A percentile compares a stretch with the other conserved stretches of the same genome.
Evolutionary conservation across 2,797 vertebrate species (phyloP).

Genomic region (Fistularia tabacaria): DNA sequence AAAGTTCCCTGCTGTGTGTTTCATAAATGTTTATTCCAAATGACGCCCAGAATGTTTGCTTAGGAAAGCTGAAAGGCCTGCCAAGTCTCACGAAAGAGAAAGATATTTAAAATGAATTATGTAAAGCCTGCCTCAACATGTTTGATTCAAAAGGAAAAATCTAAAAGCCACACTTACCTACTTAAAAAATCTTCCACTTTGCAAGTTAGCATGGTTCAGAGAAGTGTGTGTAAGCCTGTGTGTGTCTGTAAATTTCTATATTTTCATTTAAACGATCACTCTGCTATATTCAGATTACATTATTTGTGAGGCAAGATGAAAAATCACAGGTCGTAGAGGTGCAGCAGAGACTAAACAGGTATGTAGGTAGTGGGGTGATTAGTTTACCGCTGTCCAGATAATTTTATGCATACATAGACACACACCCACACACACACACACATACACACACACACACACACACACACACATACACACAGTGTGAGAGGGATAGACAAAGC

Average conservation of each 20-base stretch:
- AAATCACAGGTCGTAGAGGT: background rate
- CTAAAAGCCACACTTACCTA: conserved; percentile 55
- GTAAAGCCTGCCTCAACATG: conserved; percentile 55
- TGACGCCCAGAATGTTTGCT: conserved; percentile 49
- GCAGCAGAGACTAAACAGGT: background rate
- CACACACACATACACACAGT: no score
- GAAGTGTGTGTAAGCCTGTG: conserved; percentile 12
- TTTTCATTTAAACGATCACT: background rate
- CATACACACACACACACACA: no score
- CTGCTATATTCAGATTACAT: background rate
- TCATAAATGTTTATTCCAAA: conserved; percentile 65
- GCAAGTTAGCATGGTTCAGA: conserved; percentile 19
- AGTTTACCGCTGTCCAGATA: background rate
- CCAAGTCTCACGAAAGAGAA: conserved; percentile 53
- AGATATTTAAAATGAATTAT: conserved; percentile 45
- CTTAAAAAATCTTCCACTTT: conserved; percentile 45
- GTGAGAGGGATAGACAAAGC: no score
- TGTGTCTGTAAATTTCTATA: background rate
- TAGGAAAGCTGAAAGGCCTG: conserved; percentile 36
- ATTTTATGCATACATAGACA: background rate
- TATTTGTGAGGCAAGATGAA: background rate
- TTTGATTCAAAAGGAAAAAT: conserved; percentile 40
- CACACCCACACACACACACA: no score
- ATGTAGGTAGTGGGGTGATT: background rate
- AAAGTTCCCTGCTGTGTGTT: conserved; percentile 52